Base-by-base conservation (phyloP, 1,140 invertebrate species). In the Drosophila suzukii region DNA sequence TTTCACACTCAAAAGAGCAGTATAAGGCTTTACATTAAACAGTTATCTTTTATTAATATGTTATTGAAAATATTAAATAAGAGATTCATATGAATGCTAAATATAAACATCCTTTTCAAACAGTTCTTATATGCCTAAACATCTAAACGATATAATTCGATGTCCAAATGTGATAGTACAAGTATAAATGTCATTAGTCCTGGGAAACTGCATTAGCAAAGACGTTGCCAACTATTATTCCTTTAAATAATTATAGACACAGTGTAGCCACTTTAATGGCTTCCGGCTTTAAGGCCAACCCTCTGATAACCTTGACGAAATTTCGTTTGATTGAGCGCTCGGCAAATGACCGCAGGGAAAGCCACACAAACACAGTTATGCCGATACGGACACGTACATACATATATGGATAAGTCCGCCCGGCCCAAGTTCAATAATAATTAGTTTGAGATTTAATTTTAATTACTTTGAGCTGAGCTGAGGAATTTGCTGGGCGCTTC, bases 401-500 rank as follows among this genome's bases (percentile, higher is more conserved):
- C 41, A 20, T 46, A 11, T 20, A 46, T 46, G 17, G 8, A 55
- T 44, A 34, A 53, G 15, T 32, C 50, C 20, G 49, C 41, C 49
- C 41, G 27, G n/a, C 58, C 68, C 71, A 73, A 85, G 80, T 81
- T 90, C 85, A 79, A 77, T 89, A 82, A 80, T 90, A 90, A 86
- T 86, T 86, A 90, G 86, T 90, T 90, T 90, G 79, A 86, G 86
- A 90, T 90, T 90, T 90, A 90, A 90, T 90, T 90, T 90, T 90
- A 90, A 90, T 90, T 90, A 90, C 85, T 77, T 71, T 53, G 60
- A 80, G 79, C 60, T 57, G 59, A 75, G 61, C 59, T 44, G 44
- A 57, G 66, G 49, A 66, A 55, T 53, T 55, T 73, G 57, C 47
- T 41, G 49, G 53, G 55, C 41, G 51, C 50, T 71, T 53, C 70